Evolutionary conservation across 2,797 vertebrate genomes (phyloP).

Genomic region (Thamnophis elegans): DNA sequence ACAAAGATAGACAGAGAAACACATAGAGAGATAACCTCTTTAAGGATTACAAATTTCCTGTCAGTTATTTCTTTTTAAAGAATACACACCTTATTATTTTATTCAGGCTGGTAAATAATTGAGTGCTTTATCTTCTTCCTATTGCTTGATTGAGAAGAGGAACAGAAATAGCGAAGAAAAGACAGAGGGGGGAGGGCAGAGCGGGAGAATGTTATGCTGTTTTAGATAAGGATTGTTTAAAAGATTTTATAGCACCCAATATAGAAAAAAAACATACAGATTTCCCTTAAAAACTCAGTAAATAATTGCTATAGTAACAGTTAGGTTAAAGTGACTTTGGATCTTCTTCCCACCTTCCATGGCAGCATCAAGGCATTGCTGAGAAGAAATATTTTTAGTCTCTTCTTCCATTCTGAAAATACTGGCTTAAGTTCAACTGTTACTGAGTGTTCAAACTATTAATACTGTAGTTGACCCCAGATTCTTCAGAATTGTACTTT

Average conservation of each 20-base stretch:
- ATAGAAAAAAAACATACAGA: not conserved
- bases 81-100: not conserved
- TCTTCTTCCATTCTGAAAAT: not conserved
- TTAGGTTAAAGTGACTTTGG: not conserved
- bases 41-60: not conserved
- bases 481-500: not conserved
- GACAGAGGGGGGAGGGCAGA: not conserved
- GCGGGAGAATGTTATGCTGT: no score
- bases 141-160: not conserved
- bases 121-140: not conserved
- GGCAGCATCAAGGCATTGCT: not conserved
- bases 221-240: no score
- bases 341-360: not conserved
- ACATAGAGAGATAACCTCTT: not conserved
- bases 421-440: not conserved
- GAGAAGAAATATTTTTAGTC: not conserved
- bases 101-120: not conserved
- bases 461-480: not conserved
- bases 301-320: not conserved
- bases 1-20: not conserved
- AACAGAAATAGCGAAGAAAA: no score
- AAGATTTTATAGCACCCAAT: not conserved
- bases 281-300: not conserved
- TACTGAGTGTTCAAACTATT: not conserved
- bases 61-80: not conserved